phyloP scores from a whole-genome alignment of 2,888 invertebrate species.

The Drosophila koepferae region DNA sequence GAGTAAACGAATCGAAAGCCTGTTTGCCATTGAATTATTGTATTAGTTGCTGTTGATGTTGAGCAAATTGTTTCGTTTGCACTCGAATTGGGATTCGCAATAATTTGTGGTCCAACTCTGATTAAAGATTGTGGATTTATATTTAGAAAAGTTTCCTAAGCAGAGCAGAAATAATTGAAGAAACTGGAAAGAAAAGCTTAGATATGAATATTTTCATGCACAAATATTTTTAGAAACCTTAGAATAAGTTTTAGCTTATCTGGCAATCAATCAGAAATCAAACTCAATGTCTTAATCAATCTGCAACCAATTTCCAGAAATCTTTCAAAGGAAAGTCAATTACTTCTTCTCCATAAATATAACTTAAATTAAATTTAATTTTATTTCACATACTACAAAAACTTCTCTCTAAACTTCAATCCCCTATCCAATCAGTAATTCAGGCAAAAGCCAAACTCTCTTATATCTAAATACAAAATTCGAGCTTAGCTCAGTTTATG shows the following conservation, averaged over 20 bases:
- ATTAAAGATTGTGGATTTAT: not conserved
- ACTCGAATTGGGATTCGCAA: constrained; percentile 7
- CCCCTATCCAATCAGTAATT: not conserved
- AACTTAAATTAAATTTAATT: not conserved
- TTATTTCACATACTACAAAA: not conserved
- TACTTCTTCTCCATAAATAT: not conserved
- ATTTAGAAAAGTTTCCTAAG: not conserved
- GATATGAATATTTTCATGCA: too few relatives aligned
- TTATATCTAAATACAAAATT: constrained; percentile 2
- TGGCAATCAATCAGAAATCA: not conserved
- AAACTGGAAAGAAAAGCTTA: not conserved
- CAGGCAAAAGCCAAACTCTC: not conserved
- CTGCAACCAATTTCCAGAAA: not conserved
- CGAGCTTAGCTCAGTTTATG: not conserved
- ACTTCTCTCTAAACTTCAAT: too few relatives aligned
- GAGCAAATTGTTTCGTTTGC: constrained; percentile 31
- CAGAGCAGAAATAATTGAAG: not conserved
- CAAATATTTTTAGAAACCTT: too few relatives aligned
- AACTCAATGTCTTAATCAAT: not conserved
- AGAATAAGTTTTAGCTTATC: too few relatives aligned
- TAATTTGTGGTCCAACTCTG: constrained; percentile 8
- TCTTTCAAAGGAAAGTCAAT: not conserved
- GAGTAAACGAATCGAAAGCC: constrained; percentile 21
- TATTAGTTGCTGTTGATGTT: constrained; percentile 34
- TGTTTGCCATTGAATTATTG: constrained; percentile 41